Conservation (phyloP, 2,888 invertebrate species). For the Troides aeacus region DNA sequence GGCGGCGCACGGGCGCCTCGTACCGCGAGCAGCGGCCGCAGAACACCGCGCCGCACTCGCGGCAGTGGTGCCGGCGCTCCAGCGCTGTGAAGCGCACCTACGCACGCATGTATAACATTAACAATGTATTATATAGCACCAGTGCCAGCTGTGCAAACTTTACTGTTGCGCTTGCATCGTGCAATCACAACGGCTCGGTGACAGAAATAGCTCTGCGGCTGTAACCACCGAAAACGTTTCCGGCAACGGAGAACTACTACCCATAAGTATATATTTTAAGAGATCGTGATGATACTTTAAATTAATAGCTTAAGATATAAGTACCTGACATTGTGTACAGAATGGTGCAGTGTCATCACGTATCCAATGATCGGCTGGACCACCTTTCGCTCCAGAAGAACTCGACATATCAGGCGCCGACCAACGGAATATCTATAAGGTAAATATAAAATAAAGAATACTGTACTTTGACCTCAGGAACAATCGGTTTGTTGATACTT, state of each 20-base stretch:
- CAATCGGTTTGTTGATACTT: too few relatives aligned
- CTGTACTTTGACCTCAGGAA: background rate
- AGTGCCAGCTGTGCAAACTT: too few relatives aligned
- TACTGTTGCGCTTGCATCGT: too few relatives aligned
- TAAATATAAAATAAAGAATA: background rate
- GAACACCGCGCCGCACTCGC: slow-evolving; percentile 98
- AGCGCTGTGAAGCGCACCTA: slow-evolving; percentile 91
- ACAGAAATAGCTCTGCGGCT: too few relatives aligned
- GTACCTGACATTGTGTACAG: slow-evolving; percentile 91
- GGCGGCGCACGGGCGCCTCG: slow-evolving; percentile 96
- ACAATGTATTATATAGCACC: too few relatives aligned
- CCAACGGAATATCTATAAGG: slow-evolving; percentile 92
- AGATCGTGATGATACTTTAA: too few relatives aligned
- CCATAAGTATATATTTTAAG: too few relatives aligned
- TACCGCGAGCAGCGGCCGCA: slow-evolving; percentile 98
- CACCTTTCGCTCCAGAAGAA: slow-evolving; percentile 86
- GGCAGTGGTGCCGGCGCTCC: slow-evolving; percentile 97
- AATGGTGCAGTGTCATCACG: slow-evolving; percentile 96
- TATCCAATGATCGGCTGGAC: slow-evolving; percentile 96
- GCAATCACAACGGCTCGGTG: too few relatives aligned
- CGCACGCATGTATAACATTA: background rate
- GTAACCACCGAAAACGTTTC: too few relatives aligned
- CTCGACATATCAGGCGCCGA: slow-evolving; percentile 86
- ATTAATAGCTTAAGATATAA: too few relatives aligned
- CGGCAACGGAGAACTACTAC: too few relatives aligned